Evolutionary conservation across 2,888 invertebrate species (phyloP), one percentile per base, ranked within the genome.

Genomic region (Pammene aurita): DNA sequence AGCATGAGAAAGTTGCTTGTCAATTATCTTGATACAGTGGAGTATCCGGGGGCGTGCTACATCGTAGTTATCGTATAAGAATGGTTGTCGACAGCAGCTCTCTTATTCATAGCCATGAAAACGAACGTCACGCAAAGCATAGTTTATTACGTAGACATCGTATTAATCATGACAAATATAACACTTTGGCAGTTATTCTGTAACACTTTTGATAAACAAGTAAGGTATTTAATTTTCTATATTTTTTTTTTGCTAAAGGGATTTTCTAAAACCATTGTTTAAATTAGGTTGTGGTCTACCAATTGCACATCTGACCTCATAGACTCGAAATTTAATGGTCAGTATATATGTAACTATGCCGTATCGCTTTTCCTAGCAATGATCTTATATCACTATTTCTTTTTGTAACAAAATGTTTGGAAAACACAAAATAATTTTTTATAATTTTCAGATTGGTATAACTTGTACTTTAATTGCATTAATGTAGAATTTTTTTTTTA

Each of bases 21-120:
- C 70, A 70, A 70, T 69, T 69, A 65, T 55, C 54, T 38, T 69
- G 69, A 69, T 65, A 58, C 65, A 69, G 68, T 64, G 54, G 58
- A 54, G 65, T 60, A 69, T 60, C 60, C 41, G 60, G 55, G 50
- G 38, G 60, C 46, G 57, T 57, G 67, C 63, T 63, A 50, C 48
- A 42, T 63, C 48, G 62, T 65, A 68, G 68, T 64, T 68, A 68
- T 54, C 44, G 46, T 65, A 55, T 56, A 69, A 44, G 58, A 60
- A 69, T 58, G 41, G 48, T 54, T 58, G 58, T 34, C 64, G 41
- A 64, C 64, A 34, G 42, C 61, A 41, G 14, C 68, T 68, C 52
- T 63, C 57, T 64, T 68, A 64, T 68, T 68, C 63, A 68, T 58
- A 58, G 38, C 63, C 44, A 46, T 58, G 66, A 48, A 52, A 64